phyloP scores from a whole-genome alignment of 1,140 invertebrate genomes.

The Drosophila kepulauana region DNA sequence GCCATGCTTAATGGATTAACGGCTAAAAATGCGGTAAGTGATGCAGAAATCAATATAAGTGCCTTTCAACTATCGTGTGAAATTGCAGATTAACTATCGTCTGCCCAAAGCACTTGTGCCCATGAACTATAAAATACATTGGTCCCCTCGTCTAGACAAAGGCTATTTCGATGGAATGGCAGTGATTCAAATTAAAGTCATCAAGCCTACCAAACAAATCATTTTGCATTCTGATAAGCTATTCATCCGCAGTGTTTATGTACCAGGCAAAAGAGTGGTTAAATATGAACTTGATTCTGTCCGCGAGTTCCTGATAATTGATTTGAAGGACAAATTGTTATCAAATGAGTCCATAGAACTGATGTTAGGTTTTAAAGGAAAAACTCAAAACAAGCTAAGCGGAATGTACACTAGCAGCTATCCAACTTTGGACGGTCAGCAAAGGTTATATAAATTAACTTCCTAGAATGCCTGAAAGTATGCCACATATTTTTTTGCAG shows the following conservation, averaged over 20 bases:
- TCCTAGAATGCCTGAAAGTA: conserved; percentile 40
- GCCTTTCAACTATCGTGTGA: neutral
- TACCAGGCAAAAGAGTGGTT: conserved; percentile 38
- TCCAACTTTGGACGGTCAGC: conserved; percentile 61
- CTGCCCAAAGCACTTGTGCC: conserved; percentile 90
- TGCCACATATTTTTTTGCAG: conserved; percentile 85
- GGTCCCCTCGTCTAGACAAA: conserved; percentile 90
- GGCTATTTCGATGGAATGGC: conserved; percentile 90
- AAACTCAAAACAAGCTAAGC: conserved; percentile 84
- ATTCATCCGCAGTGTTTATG: conserved; percentile 56
- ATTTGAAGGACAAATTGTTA: conserved; percentile 41
- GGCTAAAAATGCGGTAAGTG: conserved; percentile 56
- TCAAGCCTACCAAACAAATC: conserved; percentile 87
- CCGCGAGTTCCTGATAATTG: conserved; percentile 71
- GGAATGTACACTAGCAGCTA: conserved; percentile 85
- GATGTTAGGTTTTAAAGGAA: conserved; percentile 84
- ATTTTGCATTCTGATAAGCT: conserved; percentile 88
- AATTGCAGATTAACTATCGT: conserved; percentile 85
- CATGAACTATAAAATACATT: conserved; percentile 90
- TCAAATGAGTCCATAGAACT: conserved; percentile 42
- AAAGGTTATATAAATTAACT: conserved; percentile 63
- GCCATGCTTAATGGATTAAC: conserved; percentile 77
- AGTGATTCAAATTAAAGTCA: conserved; percentile 88
- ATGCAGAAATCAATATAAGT: neutral
- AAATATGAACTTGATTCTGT: conserved; percentile 55